Base-by-base conservation (phyloP, 2,888 invertebrate species). In the Tuta absoluta region DNA sequence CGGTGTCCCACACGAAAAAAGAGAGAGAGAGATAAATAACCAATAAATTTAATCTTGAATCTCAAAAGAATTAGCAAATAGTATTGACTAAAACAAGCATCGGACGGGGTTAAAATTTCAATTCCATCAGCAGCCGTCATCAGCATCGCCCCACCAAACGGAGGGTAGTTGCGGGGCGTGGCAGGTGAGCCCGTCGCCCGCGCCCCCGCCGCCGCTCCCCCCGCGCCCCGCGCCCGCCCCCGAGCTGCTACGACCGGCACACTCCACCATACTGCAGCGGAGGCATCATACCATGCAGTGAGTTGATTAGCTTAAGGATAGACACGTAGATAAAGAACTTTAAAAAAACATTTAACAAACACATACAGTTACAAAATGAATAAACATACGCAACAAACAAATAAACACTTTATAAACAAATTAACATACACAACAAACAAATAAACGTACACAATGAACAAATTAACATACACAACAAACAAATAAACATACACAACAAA, bases 221-320 rank as follows among this genome's bases (percentile, higher is more conserved):
- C 90, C 88, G 66, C 85, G 86, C 0, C 91, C 89, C 49, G 78
- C 85, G 63, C 89, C 86, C 38, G 85, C 88, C 17, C 92, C 92
- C 62, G 90, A 84, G 68, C 82, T 92, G 74, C 84, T 92, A 69
- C 82, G 92, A 0, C 92, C 92, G 48, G 89, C 89, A 62, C 91
- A 91, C 79, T 92, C 92, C 68, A 86, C 92, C 65, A 87, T 91
- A 38, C 80, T 92, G 78, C 91, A 90, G 81, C 67, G 91, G 14
- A 59, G 91, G 0, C 88, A 88, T 41, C 85, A 86, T 80, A 73
- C 59, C 72, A 67, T 59, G 14, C 71, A 65, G 81, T 84, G 14
- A 38, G 59, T 53, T 7, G 0, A 51, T 0, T 23, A 24, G 0
- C 0, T n/a, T n/a, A n/a, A n/a, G n/a, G n/a, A n/a, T n/a, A n/a